Conservation (phyloP, 2,113 vertebrate genomes). For the Poecilia latipinna region DNA sequence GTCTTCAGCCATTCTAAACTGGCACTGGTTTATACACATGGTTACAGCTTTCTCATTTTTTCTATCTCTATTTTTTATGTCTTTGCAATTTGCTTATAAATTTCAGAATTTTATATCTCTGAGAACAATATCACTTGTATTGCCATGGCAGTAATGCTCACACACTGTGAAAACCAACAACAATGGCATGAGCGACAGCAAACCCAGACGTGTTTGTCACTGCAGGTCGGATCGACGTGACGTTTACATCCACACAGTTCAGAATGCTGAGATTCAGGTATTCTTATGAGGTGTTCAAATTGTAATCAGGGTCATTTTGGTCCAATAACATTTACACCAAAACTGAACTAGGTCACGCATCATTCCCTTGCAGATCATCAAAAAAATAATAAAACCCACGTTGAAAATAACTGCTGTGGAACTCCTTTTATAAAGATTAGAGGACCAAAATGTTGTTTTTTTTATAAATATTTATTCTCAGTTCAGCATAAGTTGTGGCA, state of each 20-base stretch:
- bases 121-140: conserved; percentile 21
- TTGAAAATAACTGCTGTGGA: not conserved
- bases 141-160: conserved; percentile 32
- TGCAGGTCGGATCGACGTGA: not conserved
- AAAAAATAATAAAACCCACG: not conserved
- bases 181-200: conserved; percentile 15
- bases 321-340: not conserved
- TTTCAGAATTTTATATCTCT: conserved; percentile 21
- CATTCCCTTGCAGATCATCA: not conserved
- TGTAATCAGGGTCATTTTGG: not conserved
- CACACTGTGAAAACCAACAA: conserved; percentile 44
- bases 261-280: not conserved
- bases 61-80: not conserved
- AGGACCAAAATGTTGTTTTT: not conserved
- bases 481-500: too few species aligned
- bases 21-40: not conserved
- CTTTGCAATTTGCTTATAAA: conserved; percentile 12
- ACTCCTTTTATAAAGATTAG: not conserved
- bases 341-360: not conserved
- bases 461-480: not conserved
- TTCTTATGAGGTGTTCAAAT: not conserved
- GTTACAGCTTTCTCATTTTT: conserved; percentile 6
- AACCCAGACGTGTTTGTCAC: not conserved
- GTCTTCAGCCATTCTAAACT: conserved; percentile 13
- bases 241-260: not conserved